Percentiles rank a stretch among this genome's conserved stretches.
Conservation (phyloP, 1,140 invertebrate species). For the Hycleus cichorii region DNA sequence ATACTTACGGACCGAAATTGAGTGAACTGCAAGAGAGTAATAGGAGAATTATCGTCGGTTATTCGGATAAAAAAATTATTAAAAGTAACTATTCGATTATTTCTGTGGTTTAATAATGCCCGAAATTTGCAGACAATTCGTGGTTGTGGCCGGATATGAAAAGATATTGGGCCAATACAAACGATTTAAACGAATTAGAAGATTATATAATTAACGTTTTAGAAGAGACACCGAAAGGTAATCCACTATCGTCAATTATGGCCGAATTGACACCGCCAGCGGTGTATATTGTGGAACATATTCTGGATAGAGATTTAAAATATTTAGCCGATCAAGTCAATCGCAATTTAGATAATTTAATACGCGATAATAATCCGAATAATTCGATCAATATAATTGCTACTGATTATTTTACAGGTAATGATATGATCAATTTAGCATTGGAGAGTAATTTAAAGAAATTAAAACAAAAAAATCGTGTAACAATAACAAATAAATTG, state of each 20-base stretch:
- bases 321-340: conserved; percentile 63
- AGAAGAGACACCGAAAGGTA: conserved; percentile 39
- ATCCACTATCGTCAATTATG: conserved; percentile 65
- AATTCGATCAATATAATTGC: conserved; percentile 60
- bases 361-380: conserved; percentile 45
- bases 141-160: conserved; percentile 62
- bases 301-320: conserved; percentile 50
- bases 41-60: conserved; percentile 55
- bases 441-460: conserved; percentile 47
- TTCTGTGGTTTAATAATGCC: too few species aligned
- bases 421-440: conserved; percentile 63
- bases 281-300: conserved; percentile 53
- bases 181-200: conserved; percentile 44
- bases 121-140: conserved; percentile 43
- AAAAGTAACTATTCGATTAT: conserved; percentile 11
- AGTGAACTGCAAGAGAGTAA: conserved; percentile 52
- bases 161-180: conserved; percentile 59
- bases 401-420: conserved; percentile 69
- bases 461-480: neutral
- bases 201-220: conserved; percentile 48
- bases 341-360: conserved; percentile 56
- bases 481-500: too few species aligned
- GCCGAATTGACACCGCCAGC: conserved; percentile 67
- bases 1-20: conserved; percentile 48
- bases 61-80: conserved; percentile 39